Percentiles rank a stretch among this genome's conserved stretches.
These are phyloP conservation scores for Mormoops blainvillei DNA, from an alignment of 2,113 vertebrate species.

Conservation along the genomic window DNA sequence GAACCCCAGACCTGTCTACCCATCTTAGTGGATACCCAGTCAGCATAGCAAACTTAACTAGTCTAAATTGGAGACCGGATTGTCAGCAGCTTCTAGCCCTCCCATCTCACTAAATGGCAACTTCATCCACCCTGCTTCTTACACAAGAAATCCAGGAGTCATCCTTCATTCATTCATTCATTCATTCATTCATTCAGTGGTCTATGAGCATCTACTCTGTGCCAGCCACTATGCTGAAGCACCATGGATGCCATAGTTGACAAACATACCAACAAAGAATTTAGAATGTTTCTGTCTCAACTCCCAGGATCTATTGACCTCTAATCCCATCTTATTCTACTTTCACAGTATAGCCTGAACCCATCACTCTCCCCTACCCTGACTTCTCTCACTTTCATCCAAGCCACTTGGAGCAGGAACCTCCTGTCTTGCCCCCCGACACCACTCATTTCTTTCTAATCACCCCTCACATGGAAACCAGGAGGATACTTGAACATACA, in stretches of 20 bases:
- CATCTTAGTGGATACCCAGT: neutral
- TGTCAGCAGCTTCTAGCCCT: neutral
- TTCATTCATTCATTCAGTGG: neutral
- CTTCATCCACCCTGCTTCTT: neutral
- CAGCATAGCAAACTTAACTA: accelerated
- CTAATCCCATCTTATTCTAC: neutral
- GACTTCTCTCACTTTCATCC: neutral
- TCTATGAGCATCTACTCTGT: neutral
- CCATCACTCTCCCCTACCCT: neutral
- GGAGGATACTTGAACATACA: neutral
- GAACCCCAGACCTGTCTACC: neutral
- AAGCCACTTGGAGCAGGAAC: neutral
- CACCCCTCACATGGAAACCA: neutral
- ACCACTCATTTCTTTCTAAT: neutral
- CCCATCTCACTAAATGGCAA: neutral
- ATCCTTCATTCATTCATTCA: neutral
- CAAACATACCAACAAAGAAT: neutral
- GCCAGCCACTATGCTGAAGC: neutral
- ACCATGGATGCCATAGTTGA: accelerated
- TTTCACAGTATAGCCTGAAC: neutral
- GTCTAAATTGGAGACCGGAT: neutral
- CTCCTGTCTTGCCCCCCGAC: accelerated
- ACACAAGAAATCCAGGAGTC: neutral
- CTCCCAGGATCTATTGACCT: neutral
- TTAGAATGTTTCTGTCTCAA: neutral